Percentiles rank a stretch among this genome's conserved stretches.
phyloP scores from a whole-genome alignment of 1,140 invertebrate genomes.

The Brachionus angularis region DNA sequence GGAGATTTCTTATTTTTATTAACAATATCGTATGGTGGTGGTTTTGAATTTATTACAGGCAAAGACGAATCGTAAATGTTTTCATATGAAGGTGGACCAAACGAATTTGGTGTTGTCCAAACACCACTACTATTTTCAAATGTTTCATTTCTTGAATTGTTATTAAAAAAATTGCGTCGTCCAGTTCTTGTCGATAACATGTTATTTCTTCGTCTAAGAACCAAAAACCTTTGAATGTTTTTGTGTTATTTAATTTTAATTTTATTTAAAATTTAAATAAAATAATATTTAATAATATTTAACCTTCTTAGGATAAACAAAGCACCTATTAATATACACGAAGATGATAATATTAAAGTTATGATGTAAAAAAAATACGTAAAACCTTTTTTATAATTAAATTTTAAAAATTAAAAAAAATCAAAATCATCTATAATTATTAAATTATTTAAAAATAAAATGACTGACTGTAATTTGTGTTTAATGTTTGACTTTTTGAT shows the following conservation, averaged over 20 bases:
- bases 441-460: background rate
- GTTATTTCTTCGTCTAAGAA: background rate
- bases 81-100: slow-evolving; percentile 20
- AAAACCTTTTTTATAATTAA: slow-evolving; percentile 6
- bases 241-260: background rate
- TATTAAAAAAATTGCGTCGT: no score
- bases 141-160: no score
- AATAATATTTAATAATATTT: background rate
- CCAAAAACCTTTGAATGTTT: background rate
- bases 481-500: background rate
- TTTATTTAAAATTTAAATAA: background rate
- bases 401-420: background rate
- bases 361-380: slow-evolving; percentile 43
- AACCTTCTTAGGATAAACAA: slow-evolving; percentile 26
- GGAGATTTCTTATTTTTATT: background rate
- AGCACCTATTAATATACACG: slow-evolving; percentile 20
- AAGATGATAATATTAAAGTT: slow-evolving; percentile 31
- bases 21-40: background rate
- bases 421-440: no score
- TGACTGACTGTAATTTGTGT: slow-evolving; percentile 11
- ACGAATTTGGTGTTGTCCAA: no score
- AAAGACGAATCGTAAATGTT: background rate
- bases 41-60: background rate
- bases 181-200: no score
- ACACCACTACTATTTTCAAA: no score